These are phyloP conservation scores for human (Homo sapiens) DNA, from an alignment of 2,113 vertebrate genomes.

Conservation along the genomic window DNA sequence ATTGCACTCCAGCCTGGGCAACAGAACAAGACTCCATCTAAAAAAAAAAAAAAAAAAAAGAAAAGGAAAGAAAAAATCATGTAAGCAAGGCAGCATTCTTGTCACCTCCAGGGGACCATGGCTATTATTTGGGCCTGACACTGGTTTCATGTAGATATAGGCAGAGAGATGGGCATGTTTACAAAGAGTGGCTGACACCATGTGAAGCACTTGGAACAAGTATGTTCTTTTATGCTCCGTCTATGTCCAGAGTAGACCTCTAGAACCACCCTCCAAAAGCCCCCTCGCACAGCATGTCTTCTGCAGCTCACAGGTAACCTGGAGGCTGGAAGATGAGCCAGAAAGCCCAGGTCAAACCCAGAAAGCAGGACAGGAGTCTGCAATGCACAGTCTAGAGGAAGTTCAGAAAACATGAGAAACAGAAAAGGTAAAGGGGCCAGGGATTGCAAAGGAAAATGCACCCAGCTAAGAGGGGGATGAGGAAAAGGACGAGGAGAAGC, in stretches of 20 bases:
- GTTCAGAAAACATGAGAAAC: background rate
- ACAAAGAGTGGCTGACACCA: accelerated
- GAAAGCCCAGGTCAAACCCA: no score
- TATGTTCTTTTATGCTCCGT: accelerated
- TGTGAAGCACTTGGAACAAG: accelerated
- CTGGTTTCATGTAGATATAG: accelerated
- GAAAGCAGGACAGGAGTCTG: background rate
- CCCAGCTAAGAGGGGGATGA: accelerated
- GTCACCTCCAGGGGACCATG: background rate
- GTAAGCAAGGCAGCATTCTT: no score
- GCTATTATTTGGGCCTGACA: background rate
- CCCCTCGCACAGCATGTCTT: background rate
- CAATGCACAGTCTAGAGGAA: background rate
- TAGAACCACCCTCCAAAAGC: background rate
- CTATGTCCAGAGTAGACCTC: background rate
- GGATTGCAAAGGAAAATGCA: accelerated
- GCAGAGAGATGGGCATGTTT: background rate
- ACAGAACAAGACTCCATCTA: no score
- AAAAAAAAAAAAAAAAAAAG: no score
- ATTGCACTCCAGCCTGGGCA: no score
- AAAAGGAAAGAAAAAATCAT: no score
- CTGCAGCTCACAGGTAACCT: background rate
- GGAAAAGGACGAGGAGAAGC: accelerated
- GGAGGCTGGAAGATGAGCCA: background rate
- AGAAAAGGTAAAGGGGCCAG: background rate